Conservation (phyloP, 2,888 invertebrate genomes). For the Bellardia pandia region DNA sequence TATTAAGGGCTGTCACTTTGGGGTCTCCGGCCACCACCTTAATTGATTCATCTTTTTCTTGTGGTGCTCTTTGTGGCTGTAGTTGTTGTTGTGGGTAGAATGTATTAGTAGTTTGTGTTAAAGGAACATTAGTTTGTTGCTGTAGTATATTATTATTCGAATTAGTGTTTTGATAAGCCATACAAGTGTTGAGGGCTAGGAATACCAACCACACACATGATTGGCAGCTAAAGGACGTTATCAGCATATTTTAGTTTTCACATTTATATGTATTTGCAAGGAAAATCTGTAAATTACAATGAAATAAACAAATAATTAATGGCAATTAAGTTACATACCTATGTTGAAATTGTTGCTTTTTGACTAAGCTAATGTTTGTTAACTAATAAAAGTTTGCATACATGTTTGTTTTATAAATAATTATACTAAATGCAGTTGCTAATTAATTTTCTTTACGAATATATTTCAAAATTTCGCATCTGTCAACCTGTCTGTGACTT, state of each 20-base stretch:
- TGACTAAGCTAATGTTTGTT: too few species aligned
- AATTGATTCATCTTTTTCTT: slow-evolving; percentile 28
- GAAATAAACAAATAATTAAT: too few species aligned
- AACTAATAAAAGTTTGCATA: too few species aligned
- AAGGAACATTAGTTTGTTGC: slow-evolving; percentile 71
- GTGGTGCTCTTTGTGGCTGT: slow-evolving; percentile 35
- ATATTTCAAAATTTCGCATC: background rate
- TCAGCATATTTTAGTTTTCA: slow-evolving; percentile 51
- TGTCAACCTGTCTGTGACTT: background rate
- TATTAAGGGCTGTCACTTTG: slow-evolving; percentile 51
- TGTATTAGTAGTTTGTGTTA: slow-evolving; percentile 61
- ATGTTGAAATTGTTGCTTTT: too few species aligned
- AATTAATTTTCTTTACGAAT: background rate
- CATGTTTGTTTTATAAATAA: too few species aligned
- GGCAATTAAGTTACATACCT: too few species aligned
- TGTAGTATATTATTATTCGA: slow-evolving; percentile 71
- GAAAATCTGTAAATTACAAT: background rate
- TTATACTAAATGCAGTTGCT: background rate
- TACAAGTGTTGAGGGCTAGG: slow-evolving; percentile 61
- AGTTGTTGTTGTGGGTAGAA: slow-evolving; percentile 39
- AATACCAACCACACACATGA: slow-evolving; percentile 53
- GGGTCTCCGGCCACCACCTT: slow-evolving; percentile 39
- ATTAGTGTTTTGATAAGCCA: slow-evolving; percentile 71
- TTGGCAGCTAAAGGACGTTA: slow-evolving; percentile 50
- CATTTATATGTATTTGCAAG: slow-evolving; percentile 31